Percentiles rank a stretch among this genome's conserved stretches.
Conservation (phyloP, 2,888 invertebrate genomes). For the Gastrophysa polygoni region DNA sequence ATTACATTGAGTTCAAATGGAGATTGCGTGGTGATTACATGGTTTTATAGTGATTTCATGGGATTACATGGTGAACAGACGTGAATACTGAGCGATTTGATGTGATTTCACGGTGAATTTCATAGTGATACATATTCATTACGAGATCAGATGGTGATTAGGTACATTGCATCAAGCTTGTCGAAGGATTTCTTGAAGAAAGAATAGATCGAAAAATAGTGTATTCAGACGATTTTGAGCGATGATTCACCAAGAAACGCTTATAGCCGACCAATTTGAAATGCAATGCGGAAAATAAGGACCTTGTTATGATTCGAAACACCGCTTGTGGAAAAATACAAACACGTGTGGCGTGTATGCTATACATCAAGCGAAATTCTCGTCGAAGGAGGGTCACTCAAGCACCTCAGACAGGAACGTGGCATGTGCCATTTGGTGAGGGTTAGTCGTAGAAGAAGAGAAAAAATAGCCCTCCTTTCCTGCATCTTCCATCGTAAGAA, state of each 20-base stretch:
- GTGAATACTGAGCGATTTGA: too few species aligned
- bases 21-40: too few species aligned
- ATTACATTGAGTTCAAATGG: too few species aligned
- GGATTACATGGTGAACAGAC: too few species aligned
- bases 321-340: not conserved
- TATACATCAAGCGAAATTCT: conserved; percentile 6
- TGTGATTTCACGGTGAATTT: too few species aligned
- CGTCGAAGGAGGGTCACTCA: conserved; percentile 6
- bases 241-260: not conserved
- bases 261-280: too few species aligned
- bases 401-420: not conserved
- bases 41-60: too few species aligned
- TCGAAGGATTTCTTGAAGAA: too few species aligned
- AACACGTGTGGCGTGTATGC: conserved; percentile 1
- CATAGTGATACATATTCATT: too few species aligned
- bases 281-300: not conserved
- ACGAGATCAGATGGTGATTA: too few species aligned
- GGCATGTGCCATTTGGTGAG: conserved; percentile 12
- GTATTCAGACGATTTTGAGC: not conserved
- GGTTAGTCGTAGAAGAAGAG: not conserved
- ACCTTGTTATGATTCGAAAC: not conserved
- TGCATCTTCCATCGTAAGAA: not conserved
- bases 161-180: too few species aligned
- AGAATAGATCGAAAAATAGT: too few species aligned
- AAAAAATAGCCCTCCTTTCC: not conserved